Percentiles rank a stretch among this genome's conserved stretches.
Evolutionary conservation across 2,113 vertebrate species (phyloP).

Genomic region (Scophthalmus maximus): DNA sequence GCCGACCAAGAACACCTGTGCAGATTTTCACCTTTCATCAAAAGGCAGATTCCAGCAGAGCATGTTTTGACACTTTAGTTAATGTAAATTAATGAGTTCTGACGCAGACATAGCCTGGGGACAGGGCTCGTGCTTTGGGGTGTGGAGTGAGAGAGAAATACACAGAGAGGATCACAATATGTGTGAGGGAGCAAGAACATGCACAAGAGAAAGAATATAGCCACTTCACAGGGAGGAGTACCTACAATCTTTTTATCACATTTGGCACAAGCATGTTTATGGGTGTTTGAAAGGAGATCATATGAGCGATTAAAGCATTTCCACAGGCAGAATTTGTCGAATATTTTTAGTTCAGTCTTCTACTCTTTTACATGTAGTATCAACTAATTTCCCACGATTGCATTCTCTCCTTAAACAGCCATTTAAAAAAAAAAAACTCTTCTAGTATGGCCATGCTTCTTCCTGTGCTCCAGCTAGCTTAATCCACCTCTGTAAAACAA

Average conservation of each 20-base stretch:
- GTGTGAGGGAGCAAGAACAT: conserved; percentile 18
- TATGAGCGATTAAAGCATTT: conserved; percentile 16
- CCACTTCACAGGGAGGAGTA: conserved; percentile 14
- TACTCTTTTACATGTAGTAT: conserved; percentile 1
- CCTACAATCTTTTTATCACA: conserved; percentile 10
- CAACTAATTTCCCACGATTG: conserved; percentile 9
- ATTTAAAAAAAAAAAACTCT: too few species aligned
- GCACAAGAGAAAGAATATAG: conserved; percentile 12
- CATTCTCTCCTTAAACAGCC: conserved; percentile 9
- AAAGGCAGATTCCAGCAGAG: conserved; percentile 76
- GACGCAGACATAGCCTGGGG: conserved; percentile 79
- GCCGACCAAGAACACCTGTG: conserved; percentile 75
- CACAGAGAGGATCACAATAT: conserved; percentile 32
- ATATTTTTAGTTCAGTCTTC: conserved; percentile 23
- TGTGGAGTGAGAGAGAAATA: conserved; percentile 65
- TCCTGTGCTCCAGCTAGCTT: background rate
- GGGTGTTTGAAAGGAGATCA: background rate
- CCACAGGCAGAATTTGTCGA: conserved; percentile 17
- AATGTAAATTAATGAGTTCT: conserved; percentile 84
- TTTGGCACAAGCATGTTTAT: conserved; percentile 1
- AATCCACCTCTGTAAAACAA: conserved; percentile 53
- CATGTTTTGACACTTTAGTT: conserved; percentile 85
- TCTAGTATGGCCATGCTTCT: background rate
- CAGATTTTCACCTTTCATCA: conserved; percentile 77
- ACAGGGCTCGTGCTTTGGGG: conserved; percentile 66